Conservation (phyloP, 2,113 vertebrate genomes). For the Podarcis cretensis region DNA sequence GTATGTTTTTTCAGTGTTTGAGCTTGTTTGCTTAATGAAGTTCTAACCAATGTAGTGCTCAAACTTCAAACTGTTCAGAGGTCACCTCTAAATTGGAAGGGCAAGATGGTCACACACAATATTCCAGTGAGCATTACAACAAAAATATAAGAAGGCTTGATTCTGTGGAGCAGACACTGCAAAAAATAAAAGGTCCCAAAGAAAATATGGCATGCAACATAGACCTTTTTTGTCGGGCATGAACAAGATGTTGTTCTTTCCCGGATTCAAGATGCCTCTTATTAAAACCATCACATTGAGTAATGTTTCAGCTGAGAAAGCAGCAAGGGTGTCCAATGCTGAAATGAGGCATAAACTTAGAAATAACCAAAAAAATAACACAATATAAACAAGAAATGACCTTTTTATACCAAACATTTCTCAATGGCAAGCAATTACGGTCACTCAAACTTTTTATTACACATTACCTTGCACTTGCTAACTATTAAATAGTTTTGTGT, state of each 20-base stretch:
- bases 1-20: slow-evolving; percentile 38
- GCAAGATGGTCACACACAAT: slow-evolving; percentile 18
- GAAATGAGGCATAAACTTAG: neutral
- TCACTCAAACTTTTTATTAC: neutral
- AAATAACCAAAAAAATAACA: neutral
- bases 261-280: slow-evolving; percentile 41
- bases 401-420: neutral
- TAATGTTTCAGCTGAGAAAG: slow-evolving; percentile 17
- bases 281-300: neutral
- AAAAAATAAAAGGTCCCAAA: slow-evolving; percentile 28
- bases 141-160: neutral
- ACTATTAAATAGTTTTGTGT: neutral
- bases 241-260: slow-evolving; percentile 16
- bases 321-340: neutral
- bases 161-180: slow-evolving; percentile 4
- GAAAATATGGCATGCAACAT: neutral
- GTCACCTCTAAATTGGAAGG: slow-evolving; percentile 40
- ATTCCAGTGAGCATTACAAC: slow-evolving; percentile 14
- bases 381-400: neutral
- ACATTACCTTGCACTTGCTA: neutral
- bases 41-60: slow-evolving; percentile 15
- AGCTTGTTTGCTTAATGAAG: slow-evolving; percentile 49
- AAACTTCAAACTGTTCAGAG: neutral
- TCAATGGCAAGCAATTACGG: neutral
- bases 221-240: neutral